Evolutionary conservation across 2,888 invertebrate species (phyloP), one percentile per base, ranked within the genome.

Genomic region (Nomada goodeniana): DNA sequence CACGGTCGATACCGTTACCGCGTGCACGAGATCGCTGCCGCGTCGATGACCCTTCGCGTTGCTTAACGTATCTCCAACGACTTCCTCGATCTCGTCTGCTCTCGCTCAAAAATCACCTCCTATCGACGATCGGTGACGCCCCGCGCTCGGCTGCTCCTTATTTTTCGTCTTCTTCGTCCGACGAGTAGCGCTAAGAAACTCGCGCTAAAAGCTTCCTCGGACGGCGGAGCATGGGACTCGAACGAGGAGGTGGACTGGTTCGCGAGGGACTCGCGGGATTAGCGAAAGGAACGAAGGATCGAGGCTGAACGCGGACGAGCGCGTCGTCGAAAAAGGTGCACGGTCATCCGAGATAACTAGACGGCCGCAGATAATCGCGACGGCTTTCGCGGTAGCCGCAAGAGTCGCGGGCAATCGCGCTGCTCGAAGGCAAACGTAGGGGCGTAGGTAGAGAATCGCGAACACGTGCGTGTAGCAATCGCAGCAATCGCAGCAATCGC

Each of bases 31-130:
- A 75, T 67, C 68, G 71, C 53, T 61, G 76, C 69, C 84, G 74
- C 82, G 84, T 84, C 86, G 84, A 83, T 85, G 87, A 88, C 86
- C 83, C 80, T 74, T 72, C 80, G 77, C 77, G 76, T 85, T 63
- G 82, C 75, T 86, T 80, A 81, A 87, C 80, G 74, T 69, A 36
- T 36, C 36, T 76, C 74, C 53, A 78, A 63, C 76, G 78, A 79
- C 73, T 82, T 73, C 59, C 76, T 42, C 36, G 36, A 36, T 36
- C 20, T 70, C 23, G 26, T 5, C 29, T n/a, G 18, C n/a, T 60
- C 18, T 10, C 18, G 60, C 9, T 7, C 36, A 10, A 36, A 36
- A 36, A 36, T 42, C 36, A 7, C 36, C 0, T 36, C 36, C 36
- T 36, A 36, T 36, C 36, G 29, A 29, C 7, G 29, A 29, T 7